These are phyloP conservation scores for Calcarius lapponicus DNA, from an alignment of 2,797 vertebrate genomes.

Conservation along the genomic window DNA sequence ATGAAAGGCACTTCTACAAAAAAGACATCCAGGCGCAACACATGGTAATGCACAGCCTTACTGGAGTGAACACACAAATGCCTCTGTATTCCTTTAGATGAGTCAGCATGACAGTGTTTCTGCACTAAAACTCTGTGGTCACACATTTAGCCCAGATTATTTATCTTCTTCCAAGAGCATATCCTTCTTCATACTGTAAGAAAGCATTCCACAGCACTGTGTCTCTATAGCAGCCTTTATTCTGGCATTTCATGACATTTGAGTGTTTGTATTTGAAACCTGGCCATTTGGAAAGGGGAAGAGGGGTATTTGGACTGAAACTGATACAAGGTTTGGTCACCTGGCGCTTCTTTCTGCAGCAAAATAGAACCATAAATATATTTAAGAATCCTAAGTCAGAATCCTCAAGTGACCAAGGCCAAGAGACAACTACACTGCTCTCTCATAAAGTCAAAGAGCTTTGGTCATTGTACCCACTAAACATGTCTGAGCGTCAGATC, in stretches of 20 bases:
- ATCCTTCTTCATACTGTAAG: neutral
- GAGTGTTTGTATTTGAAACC: neutral
- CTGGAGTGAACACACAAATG: neutral
- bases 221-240: neutral
- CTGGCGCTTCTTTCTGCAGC: neutral
- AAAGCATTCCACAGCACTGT: fast-evolving
- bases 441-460: neutral
- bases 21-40: neutral
- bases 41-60: fast-evolving
- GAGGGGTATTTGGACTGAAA: neutral
- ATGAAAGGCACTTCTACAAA: neutral
- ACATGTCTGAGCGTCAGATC: neutral
- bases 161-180: neutral
- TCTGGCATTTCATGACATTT: neutral
- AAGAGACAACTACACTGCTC: neutral
- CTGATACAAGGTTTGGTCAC: neutral
- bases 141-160: neutral
- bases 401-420: neutral
- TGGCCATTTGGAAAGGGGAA: neutral
- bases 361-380: neutral
- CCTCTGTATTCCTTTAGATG: neutral
- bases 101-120: neutral
- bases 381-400: neutral
- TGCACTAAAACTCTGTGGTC: neutral
- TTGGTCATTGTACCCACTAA: neutral